Evolutionary conservation across 2,888 invertebrate genomes (phyloP).

Genomic region (Acronicta aceris): DNA sequence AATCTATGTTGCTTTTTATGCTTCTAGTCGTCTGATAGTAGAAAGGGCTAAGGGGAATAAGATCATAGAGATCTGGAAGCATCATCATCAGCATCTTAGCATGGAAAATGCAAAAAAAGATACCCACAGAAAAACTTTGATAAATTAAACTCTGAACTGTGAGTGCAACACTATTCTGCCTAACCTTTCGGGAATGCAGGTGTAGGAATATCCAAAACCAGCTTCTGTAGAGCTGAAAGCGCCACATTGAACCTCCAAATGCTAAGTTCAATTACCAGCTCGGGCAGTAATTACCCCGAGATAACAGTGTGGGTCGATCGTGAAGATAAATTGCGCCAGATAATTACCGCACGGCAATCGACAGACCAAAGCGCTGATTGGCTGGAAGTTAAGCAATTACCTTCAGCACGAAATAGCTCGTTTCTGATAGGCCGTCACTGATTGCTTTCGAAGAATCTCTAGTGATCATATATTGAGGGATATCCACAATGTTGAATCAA

Average conservation of each 20-base stretch:
- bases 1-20: no score
- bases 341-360: background rate
- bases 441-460: conserved; percentile 24
- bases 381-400: conserved; percentile 21
- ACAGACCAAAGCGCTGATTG: conserved; percentile 15
- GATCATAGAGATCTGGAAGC: no score
- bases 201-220: no score
- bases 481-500: conserved; percentile 7
- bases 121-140: no score
- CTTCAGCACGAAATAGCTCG: conserved; percentile 20
- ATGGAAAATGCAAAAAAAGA: no score
- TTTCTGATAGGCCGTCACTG: conserved; percentile 22
- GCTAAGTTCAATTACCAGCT: background rate
- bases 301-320: background rate
- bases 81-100: no score
- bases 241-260: background rate
- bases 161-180: no score
- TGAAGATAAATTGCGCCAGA: background rate
- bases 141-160: no score
- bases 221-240: no score
- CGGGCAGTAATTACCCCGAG: background rate
- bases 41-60: no score
- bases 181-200: no score
- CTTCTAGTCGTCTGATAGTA: no score
- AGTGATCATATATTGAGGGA: conserved; percentile 18